Conservation (phyloP, 2,797 vertebrate species). For the Bufotes viridis region DNA sequence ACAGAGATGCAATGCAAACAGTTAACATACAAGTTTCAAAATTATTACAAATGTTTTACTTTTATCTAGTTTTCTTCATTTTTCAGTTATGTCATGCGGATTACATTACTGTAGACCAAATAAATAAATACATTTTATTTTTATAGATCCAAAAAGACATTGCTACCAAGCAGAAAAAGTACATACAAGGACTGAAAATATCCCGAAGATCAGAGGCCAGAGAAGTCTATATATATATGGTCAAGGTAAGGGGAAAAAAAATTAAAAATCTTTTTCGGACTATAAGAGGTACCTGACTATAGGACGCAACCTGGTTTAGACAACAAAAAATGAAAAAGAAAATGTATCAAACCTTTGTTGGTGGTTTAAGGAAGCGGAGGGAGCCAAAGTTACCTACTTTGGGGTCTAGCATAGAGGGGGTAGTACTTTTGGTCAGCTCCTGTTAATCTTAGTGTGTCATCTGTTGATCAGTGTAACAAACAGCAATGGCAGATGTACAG, state of each 20-base stretch:
- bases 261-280: neutral
- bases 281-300: neutral
- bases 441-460: no score
- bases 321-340: no score
- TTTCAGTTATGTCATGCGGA: neutral
- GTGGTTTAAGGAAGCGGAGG: no score
- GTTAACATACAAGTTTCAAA: neutral
- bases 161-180: slow-evolving; percentile 36
- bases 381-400: no score
- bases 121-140: neutral
- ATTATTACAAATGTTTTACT: neutral
- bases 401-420: no score
- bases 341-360: no score
- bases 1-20: neutral
- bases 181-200: neutral
- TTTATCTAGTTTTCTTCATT: neutral
- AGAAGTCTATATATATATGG: slow-evolving; percentile 2
- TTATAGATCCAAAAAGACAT: neutral
- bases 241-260: slow-evolving; percentile 15
- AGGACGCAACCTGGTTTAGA: no score
- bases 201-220: neutral
- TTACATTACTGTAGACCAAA: neutral
- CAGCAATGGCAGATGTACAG: no score
- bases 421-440: no score
- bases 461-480: no score